Conservation (phyloP, 2,113 vertebrate species). For the Verasper variegatus region DNA sequence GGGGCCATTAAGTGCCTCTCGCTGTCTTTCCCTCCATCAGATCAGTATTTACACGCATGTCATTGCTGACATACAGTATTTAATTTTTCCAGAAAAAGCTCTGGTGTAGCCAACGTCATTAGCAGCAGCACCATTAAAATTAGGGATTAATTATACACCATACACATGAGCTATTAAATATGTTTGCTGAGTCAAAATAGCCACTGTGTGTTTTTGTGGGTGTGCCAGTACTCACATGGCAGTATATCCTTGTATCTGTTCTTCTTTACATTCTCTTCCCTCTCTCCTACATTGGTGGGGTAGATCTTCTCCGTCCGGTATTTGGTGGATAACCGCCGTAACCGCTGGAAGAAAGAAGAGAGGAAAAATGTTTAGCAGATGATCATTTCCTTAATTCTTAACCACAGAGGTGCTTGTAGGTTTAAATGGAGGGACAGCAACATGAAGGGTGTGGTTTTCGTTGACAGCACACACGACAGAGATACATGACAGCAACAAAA, state of each 20-base stretch:
- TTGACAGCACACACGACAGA: background rate
- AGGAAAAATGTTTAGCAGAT: background rate
- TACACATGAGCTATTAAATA: too few relatives aligned
- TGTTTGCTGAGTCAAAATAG: background rate
- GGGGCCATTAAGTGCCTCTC: too few relatives aligned
- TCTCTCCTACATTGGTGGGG: conserved; percentile 94
- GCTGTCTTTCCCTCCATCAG: background rate
- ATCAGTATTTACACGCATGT: background rate
- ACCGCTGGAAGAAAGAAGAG: conserved; percentile 84
- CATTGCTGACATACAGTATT: background rate
- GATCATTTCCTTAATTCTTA: background rate
- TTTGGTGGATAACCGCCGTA: conserved; percentile 96
- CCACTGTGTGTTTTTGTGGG: background rate
- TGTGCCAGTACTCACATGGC: conserved; percentile 88
- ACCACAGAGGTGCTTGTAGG: background rate
- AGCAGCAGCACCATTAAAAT: background rate
- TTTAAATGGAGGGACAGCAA: background rate
- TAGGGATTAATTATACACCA: background rate
- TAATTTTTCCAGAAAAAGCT: too few relatives aligned
- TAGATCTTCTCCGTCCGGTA: conserved; percentile 98
- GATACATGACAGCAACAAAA: background rate
- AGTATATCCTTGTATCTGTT: conserved; percentile 99
- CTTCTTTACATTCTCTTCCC: conserved; percentile 99
- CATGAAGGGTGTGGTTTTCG: too few relatives aligned
- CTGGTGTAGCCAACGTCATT: background rate